These are phyloP conservation scores for Dascillus cervinus DNA, from an alignment of 2,888 invertebrate genomes.

Conservation along the genomic window DNA sequence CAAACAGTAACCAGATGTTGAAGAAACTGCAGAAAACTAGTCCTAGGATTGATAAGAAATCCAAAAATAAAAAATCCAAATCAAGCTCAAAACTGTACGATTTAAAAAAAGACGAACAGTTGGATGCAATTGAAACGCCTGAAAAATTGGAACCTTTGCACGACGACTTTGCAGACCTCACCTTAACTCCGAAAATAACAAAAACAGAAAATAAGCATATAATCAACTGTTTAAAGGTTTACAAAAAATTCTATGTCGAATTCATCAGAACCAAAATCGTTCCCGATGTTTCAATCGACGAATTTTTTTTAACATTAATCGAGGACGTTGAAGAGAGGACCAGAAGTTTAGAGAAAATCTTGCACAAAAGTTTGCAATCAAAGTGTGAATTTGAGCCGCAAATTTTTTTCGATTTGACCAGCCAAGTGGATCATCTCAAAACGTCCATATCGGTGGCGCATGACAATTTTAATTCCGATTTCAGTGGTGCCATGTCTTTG, in stretches of 20 bases:
- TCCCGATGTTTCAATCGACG: conserved; percentile 41
- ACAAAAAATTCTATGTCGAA: conserved; percentile 36
- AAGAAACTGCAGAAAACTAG: conserved; percentile 40
- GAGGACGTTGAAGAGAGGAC: conserved; percentile 44
- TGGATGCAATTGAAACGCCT: conserved; percentile 21
- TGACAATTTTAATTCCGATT: conserved; percentile 25
- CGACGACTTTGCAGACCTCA: conserved; percentile 2
- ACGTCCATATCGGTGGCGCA: not conserved
- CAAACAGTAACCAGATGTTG: conserved; percentile 42
- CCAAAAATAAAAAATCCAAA: conserved; percentile 52
- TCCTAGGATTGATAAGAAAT: conserved; percentile 49
- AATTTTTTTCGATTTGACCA: not conserved
- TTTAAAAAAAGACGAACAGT: conserved; percentile 44
- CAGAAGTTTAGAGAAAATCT: conserved; percentile 39
- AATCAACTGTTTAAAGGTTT: conserved; percentile 36
- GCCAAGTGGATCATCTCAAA: not conserved
- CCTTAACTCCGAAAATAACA: conserved; percentile 16
- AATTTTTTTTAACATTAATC: conserved; percentile 41
- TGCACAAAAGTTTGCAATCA: conserved; percentile 30
- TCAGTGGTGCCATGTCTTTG: conserved; percentile 50
- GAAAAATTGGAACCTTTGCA: conserved; percentile 12
- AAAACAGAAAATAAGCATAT: conserved; percentile 40
- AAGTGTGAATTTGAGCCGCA: conserved; percentile 7
- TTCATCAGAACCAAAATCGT: conserved; percentile 43
- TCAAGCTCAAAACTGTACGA: conserved; percentile 50